These are phyloP conservation scores for Oreohelix idahoensis DNA, from an alignment of 1,140 invertebrate genomes.

Conservation along the genomic window DNA sequence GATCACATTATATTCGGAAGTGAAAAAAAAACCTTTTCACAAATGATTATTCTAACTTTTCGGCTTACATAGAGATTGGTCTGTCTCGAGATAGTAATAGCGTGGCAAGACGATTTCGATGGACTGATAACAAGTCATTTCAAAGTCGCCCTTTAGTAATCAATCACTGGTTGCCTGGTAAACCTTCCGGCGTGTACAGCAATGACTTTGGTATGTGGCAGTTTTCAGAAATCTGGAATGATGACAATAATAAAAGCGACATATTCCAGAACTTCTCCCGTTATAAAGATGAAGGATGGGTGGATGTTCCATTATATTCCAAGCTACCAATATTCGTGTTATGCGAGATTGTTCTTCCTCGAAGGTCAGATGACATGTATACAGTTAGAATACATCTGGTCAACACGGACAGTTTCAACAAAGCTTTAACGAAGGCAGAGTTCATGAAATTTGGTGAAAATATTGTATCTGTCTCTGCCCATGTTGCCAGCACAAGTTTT, in stretches of 20 bases:
- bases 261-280: no score
- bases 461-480: not conserved
- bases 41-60: not conserved
- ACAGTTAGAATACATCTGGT: not conserved
- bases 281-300: not conserved
- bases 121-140: not conserved
- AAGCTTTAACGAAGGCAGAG: not conserved
- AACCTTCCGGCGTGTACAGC: not conserved
- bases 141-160: not conserved
- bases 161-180: not conserved
- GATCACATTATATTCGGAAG: no score
- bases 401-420: not conserved
- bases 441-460: not conserved
- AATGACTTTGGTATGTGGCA: not conserved
- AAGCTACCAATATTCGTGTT: not conserved
- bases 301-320: no score
- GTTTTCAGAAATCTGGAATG: not conserved
- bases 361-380: not conserved
- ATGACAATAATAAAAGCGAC: not conserved
- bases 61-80: not conserved
- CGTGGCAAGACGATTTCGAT: not conserved
- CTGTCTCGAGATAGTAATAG: not conserved
- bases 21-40: no score
- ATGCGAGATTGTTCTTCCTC: not conserved
- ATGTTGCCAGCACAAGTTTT: not conserved